Base-by-base conservation (phyloP, 1,140 invertebrate species). In the Megathymus violae region DNA sequence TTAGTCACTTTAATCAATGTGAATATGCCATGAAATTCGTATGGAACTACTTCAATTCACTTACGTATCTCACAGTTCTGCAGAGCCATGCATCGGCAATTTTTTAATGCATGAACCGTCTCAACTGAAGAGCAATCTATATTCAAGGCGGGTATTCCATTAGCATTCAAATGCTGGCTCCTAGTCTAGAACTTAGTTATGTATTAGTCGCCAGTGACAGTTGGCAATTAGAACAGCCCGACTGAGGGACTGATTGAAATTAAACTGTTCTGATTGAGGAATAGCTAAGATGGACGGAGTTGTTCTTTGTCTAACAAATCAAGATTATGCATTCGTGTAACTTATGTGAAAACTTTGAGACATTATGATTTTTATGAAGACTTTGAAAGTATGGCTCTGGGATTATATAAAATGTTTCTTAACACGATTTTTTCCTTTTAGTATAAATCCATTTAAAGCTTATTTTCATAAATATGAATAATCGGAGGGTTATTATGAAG, bases 161-260 rank as follows among this genome's bases (percentile, higher is more conserved):
- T 77, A 71, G 52, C 71, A 71, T 76, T 65, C 36, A 67, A 67
- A 69, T 64, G 59, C 51, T n/a, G 41, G 11, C 17, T 13, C 48
- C 17, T 46, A 14, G 15, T 51, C 52, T n/a, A 14, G 31, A 40
- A 36, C 46, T 62, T 43, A 61, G 60, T 51, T 54, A 46, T 61
- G 56, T 64, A 61, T 64, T 64, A 60, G 66, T 61, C 54, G 58
- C 50, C 51, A 68, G 68, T 68, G 71, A 75, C 66, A 67, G 64
- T 68, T 67, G 60, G 52, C 70, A 77, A 81, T 81, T 74, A 76
- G 67, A 52, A 41, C 66, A 69, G 63, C 61, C 64, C 9, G 27
- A 31, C 68, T 70, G n/a, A n/a, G 74, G 70, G 56, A 63, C 64
- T 74, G 74, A 81, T 78, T 75, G 74, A 78, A 81, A 80, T 77